phyloP scores from a whole-genome alignment of 1,140 invertebrate species.

The Bombus fervidus region DNA sequence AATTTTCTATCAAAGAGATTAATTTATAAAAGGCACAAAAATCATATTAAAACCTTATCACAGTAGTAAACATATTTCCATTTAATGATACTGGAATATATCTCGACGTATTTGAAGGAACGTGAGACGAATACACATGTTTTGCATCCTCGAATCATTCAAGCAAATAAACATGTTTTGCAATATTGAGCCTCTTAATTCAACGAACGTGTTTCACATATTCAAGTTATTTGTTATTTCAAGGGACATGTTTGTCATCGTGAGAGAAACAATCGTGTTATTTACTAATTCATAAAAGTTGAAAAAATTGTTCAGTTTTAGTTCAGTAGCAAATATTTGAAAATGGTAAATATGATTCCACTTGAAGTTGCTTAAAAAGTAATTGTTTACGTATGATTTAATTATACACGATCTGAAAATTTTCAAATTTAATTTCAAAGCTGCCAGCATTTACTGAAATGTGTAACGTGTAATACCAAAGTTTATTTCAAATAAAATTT shows the following conservation, averaged over 20 bases:
- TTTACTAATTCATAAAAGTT: neutral
- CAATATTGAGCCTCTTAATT: neutral
- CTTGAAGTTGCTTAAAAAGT: too few relatives aligned
- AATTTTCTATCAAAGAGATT: neutral
- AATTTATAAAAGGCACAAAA: neutral
- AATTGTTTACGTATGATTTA: too few relatives aligned
- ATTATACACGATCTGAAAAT: too few relatives aligned
- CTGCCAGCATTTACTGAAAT: too few relatives aligned
- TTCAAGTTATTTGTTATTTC: slow-evolving; percentile 4
- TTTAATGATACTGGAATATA: neutral
- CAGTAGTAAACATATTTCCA: neutral
- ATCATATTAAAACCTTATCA: neutral
- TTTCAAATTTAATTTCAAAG: too few relatives aligned
- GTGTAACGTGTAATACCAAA: too few relatives aligned
- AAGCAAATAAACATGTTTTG: slow-evolving; percentile 11
- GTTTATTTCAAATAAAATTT: too few relatives aligned
- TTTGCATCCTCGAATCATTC: slow-evolving; percentile 6
- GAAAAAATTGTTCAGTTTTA: neutral
- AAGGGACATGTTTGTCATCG: neutral
- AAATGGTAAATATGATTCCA: neutral
- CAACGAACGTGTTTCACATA: neutral
- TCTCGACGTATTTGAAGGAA: neutral
- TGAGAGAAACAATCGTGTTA: too few relatives aligned
- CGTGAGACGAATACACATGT: neutral
- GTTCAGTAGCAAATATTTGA: neutral